Evolutionary conservation across 2,888 invertebrate genomes (phyloP), one percentile per base, ranked within the genome.

Genomic region (Alcis repandata): DNA sequence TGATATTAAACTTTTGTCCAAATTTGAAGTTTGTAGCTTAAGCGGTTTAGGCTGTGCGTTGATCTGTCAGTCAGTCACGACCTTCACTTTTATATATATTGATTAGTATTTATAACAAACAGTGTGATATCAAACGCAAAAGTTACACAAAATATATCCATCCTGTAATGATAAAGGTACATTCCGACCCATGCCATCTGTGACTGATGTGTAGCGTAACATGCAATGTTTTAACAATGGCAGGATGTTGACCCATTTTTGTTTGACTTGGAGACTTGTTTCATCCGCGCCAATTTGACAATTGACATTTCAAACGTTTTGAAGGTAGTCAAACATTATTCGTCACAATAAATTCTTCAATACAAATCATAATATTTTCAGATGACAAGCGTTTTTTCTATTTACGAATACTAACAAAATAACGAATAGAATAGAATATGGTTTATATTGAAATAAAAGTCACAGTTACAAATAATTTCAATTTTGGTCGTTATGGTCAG

Each of bases 181-280:
- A 51, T 17, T 32, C 36, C 36, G 36, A n/a, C 36, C 51, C 51
- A 13, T 36, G 51, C 41, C 67, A 46, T 58, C 51, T 54, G 65
- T 63, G 67, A 69, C 61, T 67, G 69, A 69, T 69, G 61, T 68
- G 63, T 46, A 63, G 58, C 43, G 32, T 54, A 43, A 54, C 53
- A 53, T 51, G 51, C 33, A 43, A 54, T 43, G 54, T 54, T 54
- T 54, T 54, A 32, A 41, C 15, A 54, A 54, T 32, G 32, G 15
- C 27, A 27, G n/a, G 17, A 43, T 17, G 41, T 22, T 43, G 43
- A 54, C 54, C 54, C 32, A 54, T 32, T 41, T 54, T 54, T 20
- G 36, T 51, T 51, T 51, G 11, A 49, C n/a, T 19, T 36, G 36
- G 20, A 13, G 51, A 51, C 51, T 51, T 49, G 36, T 36, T 54